Evolutionary conservation across 2,113 vertebrate species (phyloP), one percentile per base, ranked within the genome.

Genomic region (Lophochroa leadbeateri): DNA sequence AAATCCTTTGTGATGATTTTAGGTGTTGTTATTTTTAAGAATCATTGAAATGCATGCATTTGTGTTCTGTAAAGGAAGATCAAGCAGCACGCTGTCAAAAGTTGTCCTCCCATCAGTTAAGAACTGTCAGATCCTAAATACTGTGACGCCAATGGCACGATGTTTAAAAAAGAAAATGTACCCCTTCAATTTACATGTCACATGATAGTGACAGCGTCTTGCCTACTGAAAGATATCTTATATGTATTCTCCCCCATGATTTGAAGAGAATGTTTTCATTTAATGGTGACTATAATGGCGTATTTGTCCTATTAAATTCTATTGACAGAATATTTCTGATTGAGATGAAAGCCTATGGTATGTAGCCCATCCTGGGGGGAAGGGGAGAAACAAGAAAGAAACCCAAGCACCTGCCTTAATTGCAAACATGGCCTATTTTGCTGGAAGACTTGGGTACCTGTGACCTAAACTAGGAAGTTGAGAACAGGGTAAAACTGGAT

Each of bases 11-110:
- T 44, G 43, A 14, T 41, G 4, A 33, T 81, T 96, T 72, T 46
- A 10, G 17, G 7, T 64, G n/a, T 20, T 94, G 11, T 74, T 90
- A 6, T 27, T 6, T 63, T 57, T 86, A 50, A 71, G 92, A 77
- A 27, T 27, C 0, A 0, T 35, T 41, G 11, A 53, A 81, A 69
- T n/a, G 23, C 23, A n/a, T 9, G 1, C 16, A 9, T 55, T 76
- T 60, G 9, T 82, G 6, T 92, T 77, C 18, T 2, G 6, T 53
- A 14, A 58, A 60, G 63, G 27, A 78, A 18, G 27, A 31, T 70
- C 4, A 65, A 78, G 6, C 19, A 80, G 7, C 13, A 10, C 1
- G 1, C 6, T 87, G 41, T 93, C 17, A 17, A 37, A 37, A 52
- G 24, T 37, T 74, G 24, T 77, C 17, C 13, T 88, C 13, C 17